Conservation (phyloP, 2,113 vertebrate genomes). For the Gavia stellata region DNA sequence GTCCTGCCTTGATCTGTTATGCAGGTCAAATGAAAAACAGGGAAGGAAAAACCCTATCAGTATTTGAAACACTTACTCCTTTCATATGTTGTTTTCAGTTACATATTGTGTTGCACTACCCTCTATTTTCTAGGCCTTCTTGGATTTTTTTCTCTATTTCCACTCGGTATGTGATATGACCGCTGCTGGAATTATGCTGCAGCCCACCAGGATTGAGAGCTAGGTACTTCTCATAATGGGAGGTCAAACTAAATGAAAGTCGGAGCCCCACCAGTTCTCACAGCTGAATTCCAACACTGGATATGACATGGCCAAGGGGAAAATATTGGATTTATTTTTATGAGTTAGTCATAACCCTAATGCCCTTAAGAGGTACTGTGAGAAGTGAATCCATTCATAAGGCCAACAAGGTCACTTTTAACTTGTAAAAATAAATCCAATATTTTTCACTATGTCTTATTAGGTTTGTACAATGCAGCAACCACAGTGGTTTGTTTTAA, state of each 20-base stretch:
- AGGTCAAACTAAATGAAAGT: constrained; percentile 75
- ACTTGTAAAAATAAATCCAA: constrained; percentile 83
- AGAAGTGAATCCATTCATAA: constrained; percentile 76
- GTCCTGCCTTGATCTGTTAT: background rate
- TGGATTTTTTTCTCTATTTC: background rate
- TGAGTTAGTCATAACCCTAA: constrained; percentile 79
- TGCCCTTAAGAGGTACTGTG: constrained; percentile 74
- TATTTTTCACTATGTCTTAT: constrained; percentile 80
- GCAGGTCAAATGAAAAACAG: background rate
- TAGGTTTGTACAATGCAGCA: constrained; percentile 75
- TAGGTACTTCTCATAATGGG: constrained; percentile 65
- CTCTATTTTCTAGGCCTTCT: background rate
- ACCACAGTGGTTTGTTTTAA: constrained; percentile 50
- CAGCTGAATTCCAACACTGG: constrained; percentile 72
- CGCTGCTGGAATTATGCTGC: background rate
- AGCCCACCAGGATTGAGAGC: constrained; percentile 44
- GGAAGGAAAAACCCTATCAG: background rate
- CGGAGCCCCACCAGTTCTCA: constrained; percentile 51
- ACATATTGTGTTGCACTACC: background rate
- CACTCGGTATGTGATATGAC: background rate
- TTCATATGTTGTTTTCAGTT: background rate
- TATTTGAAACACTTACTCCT: background rate
- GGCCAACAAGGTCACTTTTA: constrained; percentile 75
- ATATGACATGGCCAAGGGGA: constrained; percentile 77
- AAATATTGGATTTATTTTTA: constrained; percentile 84